Percentiles rank a stretch among this genome's conserved stretches.
Conservation (phyloP, 2,888 invertebrate species). For the Rhagophthalmus giganteus region DNA sequence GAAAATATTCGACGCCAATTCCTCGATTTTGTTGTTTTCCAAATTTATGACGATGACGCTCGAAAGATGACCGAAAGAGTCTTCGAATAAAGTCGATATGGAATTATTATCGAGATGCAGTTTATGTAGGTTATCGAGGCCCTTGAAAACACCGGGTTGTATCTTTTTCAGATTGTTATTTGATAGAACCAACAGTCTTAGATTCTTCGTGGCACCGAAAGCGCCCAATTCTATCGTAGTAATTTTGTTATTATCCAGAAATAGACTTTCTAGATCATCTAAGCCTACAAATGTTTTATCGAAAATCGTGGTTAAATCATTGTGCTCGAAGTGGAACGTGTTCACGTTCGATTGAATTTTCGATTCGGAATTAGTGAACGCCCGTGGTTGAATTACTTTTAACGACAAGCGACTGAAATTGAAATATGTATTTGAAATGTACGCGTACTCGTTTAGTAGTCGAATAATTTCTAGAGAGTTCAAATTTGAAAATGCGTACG, state of each 20-base stretch:
- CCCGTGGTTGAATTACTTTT: neutral
- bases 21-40: no score
- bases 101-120: no score
- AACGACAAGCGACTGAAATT: constrained; percentile 2
- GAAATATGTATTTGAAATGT: neutral
- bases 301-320: neutral
- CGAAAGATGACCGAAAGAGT: no score
- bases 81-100: no score
- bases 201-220: no score
- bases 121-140: no score
- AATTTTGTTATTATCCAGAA: constrained; percentile 1
- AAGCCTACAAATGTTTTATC: constrained; percentile 1
- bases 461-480: neutral
- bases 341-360: neutral
- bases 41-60: no score
- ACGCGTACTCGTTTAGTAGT: neutral
- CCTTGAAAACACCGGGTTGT: no score
- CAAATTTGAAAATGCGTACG: neutral
- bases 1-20: no score
- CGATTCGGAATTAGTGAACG: neutral
- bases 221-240: constrained; percentile 3
- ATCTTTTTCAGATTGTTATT: no score
- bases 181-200: no score
- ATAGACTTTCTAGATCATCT: neutral
- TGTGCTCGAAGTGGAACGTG: neutral